Base-by-base conservation (phyloP, 2,113 vertebrate species). In the Sinosuthora webbiana region DNA sequence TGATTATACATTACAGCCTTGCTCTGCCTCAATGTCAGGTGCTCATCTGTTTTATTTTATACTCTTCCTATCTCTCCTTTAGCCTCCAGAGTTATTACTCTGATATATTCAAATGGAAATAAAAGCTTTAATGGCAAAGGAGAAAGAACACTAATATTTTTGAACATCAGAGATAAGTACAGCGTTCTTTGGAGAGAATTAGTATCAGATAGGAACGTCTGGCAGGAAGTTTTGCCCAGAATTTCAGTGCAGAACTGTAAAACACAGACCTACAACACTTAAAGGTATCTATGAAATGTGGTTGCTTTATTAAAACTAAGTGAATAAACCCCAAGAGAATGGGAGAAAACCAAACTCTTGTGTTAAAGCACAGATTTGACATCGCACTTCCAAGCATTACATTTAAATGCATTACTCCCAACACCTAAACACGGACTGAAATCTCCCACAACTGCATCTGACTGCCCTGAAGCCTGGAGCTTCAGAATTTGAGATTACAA, bases 81-180 rank as follows among this genome's bases (percentile, higher is more conserved):
- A 71, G 35, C 62, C 74, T 85, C 56, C 60, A 76, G 74, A 76
- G 33, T 69, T 89, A 86, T 30, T 87, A 79, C 62, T 87, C 49
- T 65, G 88, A 77, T 73, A 45, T 49, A 93, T 77, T 93, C 86
- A 94, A 77, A 95, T 19, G 23, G 90, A 94, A 88, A 92, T 64
- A 90, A 87, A 96, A 91, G 70, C 41, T 87, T 35, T 92, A 90
- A 90, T 20, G 39, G 47, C 79, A 94, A 80, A 80, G 55, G n/a
- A 90, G 64, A 74, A 88, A 81, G 63, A 86, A 86, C 19, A 88
- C 37, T 50, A 77, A 55, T 56, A 93, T 70, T 90, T 93, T 74
- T 92, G 27, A 92, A 78, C 44, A 81, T 76, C 15, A 92, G 56
- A 93, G 55, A 50, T 28, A 93, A 93, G 35, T 27, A 62, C n/a